Base-by-base conservation (phyloP, 2,888 invertebrate species). In the Lobophora halterata region DNA sequence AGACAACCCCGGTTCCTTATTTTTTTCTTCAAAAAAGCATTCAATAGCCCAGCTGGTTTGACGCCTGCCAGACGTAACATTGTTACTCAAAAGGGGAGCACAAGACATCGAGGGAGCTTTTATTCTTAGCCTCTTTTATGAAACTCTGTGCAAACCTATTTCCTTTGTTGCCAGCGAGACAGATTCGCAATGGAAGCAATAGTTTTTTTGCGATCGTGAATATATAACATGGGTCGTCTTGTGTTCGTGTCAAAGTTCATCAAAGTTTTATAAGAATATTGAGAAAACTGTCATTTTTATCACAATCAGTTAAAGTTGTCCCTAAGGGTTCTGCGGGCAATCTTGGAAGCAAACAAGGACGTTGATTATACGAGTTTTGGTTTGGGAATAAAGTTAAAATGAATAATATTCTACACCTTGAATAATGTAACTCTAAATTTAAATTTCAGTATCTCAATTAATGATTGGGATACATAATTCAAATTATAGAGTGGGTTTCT, bases 31-130 rank as follows among this genome's bases (percentile, higher is more conserved):
- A 53, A 62, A 71, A 68, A 66, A 61, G 46, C 49, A 53, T 67
- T 85, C 63, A 81, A 85, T 79, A 77, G 79, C 74, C 77, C 86
- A 85, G 83, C 82, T 86, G 85, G 80, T 79, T 73, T 66, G 63
- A 65, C 65, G 61, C 58, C 59, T 66, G 67, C 57, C 70, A 65
- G 64, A 76, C 74, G 79, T 73, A 77, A 79, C 72, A 76, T 72
- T 77, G 76, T 78, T 71, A 71, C 55, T 78, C 66, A 66, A 63
- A 69, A 74, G 73, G 73, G 78, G 71, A 61, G 58, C 66, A 59
- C 56, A 71, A 78, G 74, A 53, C 54, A 74, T 75, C 64, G 72
- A 76, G 76, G 79, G 74, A 71, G 65, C 69, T 63, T 68, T 49
- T 58, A 68, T 68, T 72, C 73, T 71, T 54, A 26, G 28, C 32